Base-by-base conservation (phyloP, 2,888 invertebrate species). In the Amorpha juglandis region DNA sequence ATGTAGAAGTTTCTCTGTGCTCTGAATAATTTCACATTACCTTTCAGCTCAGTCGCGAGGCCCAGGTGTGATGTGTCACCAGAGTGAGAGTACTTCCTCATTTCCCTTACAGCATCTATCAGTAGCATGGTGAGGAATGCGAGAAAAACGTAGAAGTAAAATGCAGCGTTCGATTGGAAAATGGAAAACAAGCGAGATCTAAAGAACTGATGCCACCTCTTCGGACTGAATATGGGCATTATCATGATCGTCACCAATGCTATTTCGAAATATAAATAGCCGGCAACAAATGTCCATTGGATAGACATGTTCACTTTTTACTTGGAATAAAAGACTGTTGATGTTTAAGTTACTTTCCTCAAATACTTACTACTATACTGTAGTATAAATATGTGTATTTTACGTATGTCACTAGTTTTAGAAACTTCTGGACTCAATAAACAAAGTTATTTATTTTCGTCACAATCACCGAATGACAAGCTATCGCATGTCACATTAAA, bases 1-100 rank as follows among this genome's bases (percentile, higher is more conserved):
- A 97, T 97, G 86, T 97, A 97, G 79, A 97, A 96, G 86, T 97
- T 97, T 74, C 97, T 93, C 82, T 97, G 97, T 1, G 97, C 95
- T 72, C 97, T 88, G 83, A 97, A 97, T 64, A 97, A 88, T 74
- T 96, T 95, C 86, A 97, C 95, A 81, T 95, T 95, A 0, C 93
- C 91, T 79, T 96, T 95, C 90, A 95, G 94, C 83, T 96, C 96
- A 63, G 93, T 94, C 62, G 95, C 90, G 7, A 95, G 86, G 74
- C 95, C 92, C 0, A 82, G 45, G 6, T 73, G 71, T 91, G 88
- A 12, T 85, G 81, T 73, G 3, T 91, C 92, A n/a, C 70, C 68
- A 4, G 92, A 82, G 83, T 93, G 86, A 0, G 95, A 94, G 80
- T 97, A 96, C 80, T 96, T 96, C 63, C 93, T 91, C 88, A 96